Conservation (phyloP, 2,888 invertebrate species). For the Zelleria hepariella region DNA sequence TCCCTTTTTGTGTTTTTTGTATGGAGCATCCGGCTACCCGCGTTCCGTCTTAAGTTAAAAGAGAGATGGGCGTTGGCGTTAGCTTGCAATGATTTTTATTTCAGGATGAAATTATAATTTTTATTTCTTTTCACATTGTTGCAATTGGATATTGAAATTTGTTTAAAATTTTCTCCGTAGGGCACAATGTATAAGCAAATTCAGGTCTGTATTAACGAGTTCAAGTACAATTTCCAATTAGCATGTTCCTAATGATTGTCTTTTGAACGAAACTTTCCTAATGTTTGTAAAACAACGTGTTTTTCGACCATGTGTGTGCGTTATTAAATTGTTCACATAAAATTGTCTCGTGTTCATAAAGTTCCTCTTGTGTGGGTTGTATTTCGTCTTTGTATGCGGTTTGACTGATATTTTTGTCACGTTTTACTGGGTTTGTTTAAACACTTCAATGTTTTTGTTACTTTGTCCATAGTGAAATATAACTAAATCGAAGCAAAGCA, state of each 20-base stretch:
- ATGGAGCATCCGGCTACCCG: too few relatives aligned
- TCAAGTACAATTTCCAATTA: conserved; percentile 39
- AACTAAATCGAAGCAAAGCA: too few relatives aligned
- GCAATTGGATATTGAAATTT: conserved; percentile 3
- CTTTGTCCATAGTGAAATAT: neutral
- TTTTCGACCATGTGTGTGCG: neutral
- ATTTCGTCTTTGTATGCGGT: conserved; percentile 16
- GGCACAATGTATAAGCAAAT: conserved; percentile 70
- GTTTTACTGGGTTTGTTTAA: neutral
- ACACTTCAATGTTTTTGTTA: neutral
- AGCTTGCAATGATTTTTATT: neutral
- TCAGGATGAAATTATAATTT: neutral
- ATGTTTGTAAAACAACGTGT: neutral
- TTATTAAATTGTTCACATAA: neutral
- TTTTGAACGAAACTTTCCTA: neutral
- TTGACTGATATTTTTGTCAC: neutral
- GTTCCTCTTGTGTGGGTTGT: conserved; percentile 9
- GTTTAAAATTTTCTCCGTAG: conserved; percentile 52
- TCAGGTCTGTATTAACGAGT: conserved; percentile 63
- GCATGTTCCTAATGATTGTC: conserved; percentile 13
- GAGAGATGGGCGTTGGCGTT: too few relatives aligned
- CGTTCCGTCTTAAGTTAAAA: too few relatives aligned
- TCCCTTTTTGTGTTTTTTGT: too few relatives aligned
- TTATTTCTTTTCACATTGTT: neutral
- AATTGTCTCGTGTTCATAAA: neutral